Evolutionary conservation across 1,140 invertebrate genomes (phyloP), one percentile per base, ranked within the genome.

Genomic region (Nixonia krombeini): DNA sequence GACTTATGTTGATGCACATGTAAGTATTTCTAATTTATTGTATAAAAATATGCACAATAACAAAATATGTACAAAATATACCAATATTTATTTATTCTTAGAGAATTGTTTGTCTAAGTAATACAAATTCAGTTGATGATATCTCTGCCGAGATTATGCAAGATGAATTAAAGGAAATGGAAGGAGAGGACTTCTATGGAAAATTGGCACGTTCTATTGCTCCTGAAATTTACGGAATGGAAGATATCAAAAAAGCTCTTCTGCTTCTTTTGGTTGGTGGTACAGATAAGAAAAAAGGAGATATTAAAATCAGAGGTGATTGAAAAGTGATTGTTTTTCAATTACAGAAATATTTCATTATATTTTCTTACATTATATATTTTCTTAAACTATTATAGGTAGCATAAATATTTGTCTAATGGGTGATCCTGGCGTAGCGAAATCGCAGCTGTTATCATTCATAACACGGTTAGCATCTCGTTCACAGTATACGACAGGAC

Each of bases 351-450:
- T 31, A 31, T 31, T 31, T 31, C 2, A 8, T 31, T 31, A n/a
- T n/a, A n/a, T n/a, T n/a, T n/a, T n/a, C n/a, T n/a, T n/a, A n/a
- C n/a, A n/a, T n/a, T n/a, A 56, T 17, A 28, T 49, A 28, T 23
- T 45, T 10, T 37, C 33, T n/a, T n/a, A n/a, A n/a, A 45, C 50
- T 44, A 40, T 80, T 81, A 47, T 46, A 91, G 91, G 96, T 16
- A 98, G 95, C 76, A 97, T 99, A 42, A 99, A 99, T 84, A 96
- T 99, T 58, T 98, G 97, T 79, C 82, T 99, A 63, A 99, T 99
- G 97, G 98, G 98, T 31, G 98, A 99, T 89, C 98, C 98, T 58
- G 98, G 98, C 75, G 98, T 99, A 17, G 98, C 98, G 5, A 99
- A 99, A 86, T 98, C 96, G 0, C 98, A 99, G 85, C 86, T 99